Conservation (phyloP, 2,888 invertebrate species). For the Allygus modestus region DNA sequence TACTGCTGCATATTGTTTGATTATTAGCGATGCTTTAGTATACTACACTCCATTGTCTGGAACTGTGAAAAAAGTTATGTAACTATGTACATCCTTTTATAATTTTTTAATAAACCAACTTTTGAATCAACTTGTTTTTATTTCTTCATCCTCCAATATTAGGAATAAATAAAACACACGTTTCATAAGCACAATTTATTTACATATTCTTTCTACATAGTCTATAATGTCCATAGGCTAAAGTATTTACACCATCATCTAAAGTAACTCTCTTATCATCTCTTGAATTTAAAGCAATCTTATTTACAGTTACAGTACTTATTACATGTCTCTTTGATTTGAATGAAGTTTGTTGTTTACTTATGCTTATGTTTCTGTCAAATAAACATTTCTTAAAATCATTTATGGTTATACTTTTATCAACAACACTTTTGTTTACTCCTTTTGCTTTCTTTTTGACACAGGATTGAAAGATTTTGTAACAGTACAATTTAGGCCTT, state of each 20-base stretch:
- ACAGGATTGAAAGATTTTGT: neutral
- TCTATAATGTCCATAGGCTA: slow-evolving; percentile 7
- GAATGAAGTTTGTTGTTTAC: neutral
- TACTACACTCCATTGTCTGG: too few relatives aligned
- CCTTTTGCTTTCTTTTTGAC: slow-evolving; percentile 29
- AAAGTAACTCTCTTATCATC: slow-evolving; percentile 9
- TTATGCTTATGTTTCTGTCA: neutral
- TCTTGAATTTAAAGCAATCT: neutral
- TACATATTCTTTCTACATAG: slow-evolving; percentile 24
- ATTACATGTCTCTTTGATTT: slow-evolving; percentile 4
- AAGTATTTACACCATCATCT: slow-evolving; percentile 1
- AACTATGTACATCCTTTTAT: too few relatives aligned
- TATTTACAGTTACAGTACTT: neutral
- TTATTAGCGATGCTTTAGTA: too few relatives aligned
- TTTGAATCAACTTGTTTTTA: too few relatives aligned
- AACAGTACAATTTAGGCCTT: slow-evolving; percentile 11
- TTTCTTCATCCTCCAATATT: too few relatives aligned
- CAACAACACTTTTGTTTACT: neutral
- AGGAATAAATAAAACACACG: neutral
- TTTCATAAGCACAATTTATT: neutral
- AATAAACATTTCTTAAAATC: slow-evolving; percentile 24
- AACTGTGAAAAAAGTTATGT: too few relatives aligned
- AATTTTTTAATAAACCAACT: too few relatives aligned
- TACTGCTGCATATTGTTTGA: too few relatives aligned
- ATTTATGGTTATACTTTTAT: neutral